Evolutionary conservation across 1,140 invertebrate genomes (phyloP), one percentile per base, ranked within the genome.

Genomic region (Penaeus vannamei): DNA sequence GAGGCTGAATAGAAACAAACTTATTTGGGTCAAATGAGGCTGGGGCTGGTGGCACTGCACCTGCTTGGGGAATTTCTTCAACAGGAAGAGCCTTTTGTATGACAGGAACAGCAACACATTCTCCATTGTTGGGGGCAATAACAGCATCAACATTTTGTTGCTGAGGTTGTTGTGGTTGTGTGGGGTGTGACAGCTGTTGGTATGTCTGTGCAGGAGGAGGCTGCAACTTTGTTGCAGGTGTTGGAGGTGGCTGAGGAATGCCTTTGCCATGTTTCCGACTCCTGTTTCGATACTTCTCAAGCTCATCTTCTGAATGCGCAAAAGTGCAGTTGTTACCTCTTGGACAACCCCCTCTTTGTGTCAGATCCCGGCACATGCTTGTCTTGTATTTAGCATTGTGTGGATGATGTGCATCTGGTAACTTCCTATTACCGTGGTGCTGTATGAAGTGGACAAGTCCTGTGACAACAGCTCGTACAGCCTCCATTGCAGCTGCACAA

Each of bases 231-330:
- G 76, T 72, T 26, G 82, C n/a, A 60, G 90, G 82, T 61, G 86
- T 42, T 42, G 86, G 7, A 53, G 72, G 72, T 80, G 90, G 81
- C 32, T 59, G 64, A 36, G 86, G 76, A 46, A 89, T 76, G 69
- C 87, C 83, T 72, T 90, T 90, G 19, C 83, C 86, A 53, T 90
- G 90, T 29, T 90, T 90, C 12, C 90, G 85, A 69, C 86, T 90
- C n/a, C 90, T 69, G 61, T 86, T 87, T 29, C 90, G 36, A 46
- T 87, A 88, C 46, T 90, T 90, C 92, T 98, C 97, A 26, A 98
- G 93, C 93, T 99, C 98, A 88, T 97, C 96, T 89, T 97, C 96
- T 17, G 96, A 97, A 93, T 99, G 98, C 53, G 97, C 97, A 94
- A 98, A 98, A 0, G 97, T 98, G 93, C 98, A 99, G 92, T 95